Percentiles rank a stretch among this genome's conserved stretches.
Evolutionary conservation across 2,797 vertebrate genomes (phyloP).

Genomic region (Lemur catta): DNA sequence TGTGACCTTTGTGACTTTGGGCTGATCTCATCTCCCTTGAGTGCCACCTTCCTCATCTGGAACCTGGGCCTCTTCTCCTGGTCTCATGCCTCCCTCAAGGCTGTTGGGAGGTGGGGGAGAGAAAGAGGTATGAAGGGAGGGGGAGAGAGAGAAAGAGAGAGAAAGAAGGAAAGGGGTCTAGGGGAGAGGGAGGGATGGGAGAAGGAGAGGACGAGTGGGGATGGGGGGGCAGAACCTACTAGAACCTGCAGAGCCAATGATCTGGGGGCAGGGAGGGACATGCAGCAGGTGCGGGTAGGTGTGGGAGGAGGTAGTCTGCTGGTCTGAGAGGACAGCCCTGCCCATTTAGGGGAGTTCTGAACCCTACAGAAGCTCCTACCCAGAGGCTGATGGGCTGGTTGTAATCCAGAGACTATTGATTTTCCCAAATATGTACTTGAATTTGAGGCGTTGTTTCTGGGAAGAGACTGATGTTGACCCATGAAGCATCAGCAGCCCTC

Average conservation of each 20-base stretch:
- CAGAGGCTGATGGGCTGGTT: background rate
- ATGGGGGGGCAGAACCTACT: background rate
- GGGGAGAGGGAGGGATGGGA: background rate
- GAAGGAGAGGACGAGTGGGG: background rate
- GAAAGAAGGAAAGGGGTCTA: too few relatives aligned
- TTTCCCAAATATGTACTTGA: constrained; percentile 43
- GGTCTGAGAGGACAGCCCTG: background rate
- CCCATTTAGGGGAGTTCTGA: background rate
- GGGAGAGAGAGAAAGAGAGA: too few relatives aligned
- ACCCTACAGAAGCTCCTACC: background rate
- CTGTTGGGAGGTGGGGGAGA: background rate
- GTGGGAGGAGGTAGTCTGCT: background rate
- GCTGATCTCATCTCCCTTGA: background rate
- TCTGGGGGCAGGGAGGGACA: background rate
- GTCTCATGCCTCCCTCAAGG: background rate
- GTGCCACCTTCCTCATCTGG: background rate
- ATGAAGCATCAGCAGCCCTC: background rate
- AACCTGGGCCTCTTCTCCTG: background rate
- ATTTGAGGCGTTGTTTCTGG: constrained; percentile 20
- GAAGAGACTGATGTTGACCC: background rate
- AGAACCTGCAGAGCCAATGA: background rate
- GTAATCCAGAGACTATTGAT: background rate
- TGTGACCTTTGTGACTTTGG: background rate
- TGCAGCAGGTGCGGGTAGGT: background rate
- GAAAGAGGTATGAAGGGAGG: too few relatives aligned